Evolutionary conservation across 2,113 vertebrate genomes (phyloP), one percentile per base, ranked within the genome.

Genomic region (Phalacrocorax carbo): DNA sequence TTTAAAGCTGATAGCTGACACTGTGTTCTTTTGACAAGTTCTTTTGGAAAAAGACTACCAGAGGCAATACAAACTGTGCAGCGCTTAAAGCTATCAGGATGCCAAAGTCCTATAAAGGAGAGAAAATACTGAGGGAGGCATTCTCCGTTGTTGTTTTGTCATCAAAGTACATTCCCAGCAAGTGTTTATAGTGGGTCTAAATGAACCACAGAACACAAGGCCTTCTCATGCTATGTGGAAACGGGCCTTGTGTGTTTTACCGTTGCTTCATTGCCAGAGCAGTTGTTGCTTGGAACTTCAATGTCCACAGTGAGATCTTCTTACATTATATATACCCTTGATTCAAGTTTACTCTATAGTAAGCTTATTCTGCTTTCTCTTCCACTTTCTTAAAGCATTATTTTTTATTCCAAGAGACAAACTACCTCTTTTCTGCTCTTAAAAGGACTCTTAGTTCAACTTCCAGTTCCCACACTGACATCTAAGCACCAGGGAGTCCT

Each of bases 1-100:
- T 98, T 98, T 95, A 99, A 80, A 93, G 97, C 95, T 58, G 96
- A 97, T 12, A 98, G 97, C 9, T 75, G 88, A 48, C 96, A 97
- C 32, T 87, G 81, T 32, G 79, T 87, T 19, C 89, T 82, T 73
- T 51, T 62, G 26, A 94, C 36, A 55, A 97, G 68, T 34, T 93
- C 72, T 79, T 90, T 88, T 30, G 95, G 94, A 61, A 83, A 64
- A 78, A 48, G 69, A 64, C 68, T 46, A 62, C 52, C 65, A 22
- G 60, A 88, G 11, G 49, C 22, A 27, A 73, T 21, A 44, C 62
- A 90, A 38, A 46, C n/a, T 16, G 82, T 42, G 40, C 52, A 85
- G 11, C 1, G 9, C 60, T 79, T n/a, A 17, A 11, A 81, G 34
- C 23, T 75, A 54, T 22, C 51, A 44, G 76, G 89, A 91, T 81